Conservation (phyloP, 2,797 vertebrate species). For the Pogonophryne albipinna region DNA sequence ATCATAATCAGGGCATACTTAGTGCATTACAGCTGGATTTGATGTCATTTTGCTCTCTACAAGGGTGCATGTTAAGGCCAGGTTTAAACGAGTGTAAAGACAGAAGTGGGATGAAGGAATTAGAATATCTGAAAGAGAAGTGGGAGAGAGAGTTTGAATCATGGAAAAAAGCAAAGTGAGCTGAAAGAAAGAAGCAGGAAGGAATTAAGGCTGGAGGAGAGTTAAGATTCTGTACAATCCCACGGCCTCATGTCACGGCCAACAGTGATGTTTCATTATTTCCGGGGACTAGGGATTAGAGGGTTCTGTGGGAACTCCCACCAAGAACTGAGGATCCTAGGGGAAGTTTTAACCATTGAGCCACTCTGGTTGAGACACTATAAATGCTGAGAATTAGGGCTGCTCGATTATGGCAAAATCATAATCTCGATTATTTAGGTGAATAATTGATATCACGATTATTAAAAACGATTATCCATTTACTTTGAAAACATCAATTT, state of each 20-base stretch:
- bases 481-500: too few species aligned
- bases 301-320: conserved; percentile 45
- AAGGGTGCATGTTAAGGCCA: conserved; percentile 53
- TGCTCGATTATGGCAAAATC: too few species aligned
- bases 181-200: conserved; percentile 9
- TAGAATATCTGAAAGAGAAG: conserved; percentile 23
- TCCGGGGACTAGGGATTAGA: conserved; percentile 43
- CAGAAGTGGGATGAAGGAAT: conserved; percentile 19
- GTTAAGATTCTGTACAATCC: conserved; percentile 29
- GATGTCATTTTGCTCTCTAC: too few species aligned
- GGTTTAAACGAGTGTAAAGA: conserved; percentile 26
- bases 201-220: conserved; percentile 34
- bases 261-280: conserved; percentile 61
- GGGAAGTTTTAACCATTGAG: conserved; percentile 20
- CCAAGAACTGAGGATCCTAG: conserved; percentile 29
- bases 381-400: background rate
- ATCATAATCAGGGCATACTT: too few species aligned
- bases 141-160: conserved; percentile 10
- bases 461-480: too few species aligned
- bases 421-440: too few species aligned
- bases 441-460: too few species aligned
- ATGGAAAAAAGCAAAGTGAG: conserved; percentile 2
- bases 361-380: background rate
- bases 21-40: background rate
- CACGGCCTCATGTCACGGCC: conserved; percentile 15